phyloP scores from a whole-genome alignment of 2,113 vertebrate genomes.

The Pungitius pungitius region DNA sequence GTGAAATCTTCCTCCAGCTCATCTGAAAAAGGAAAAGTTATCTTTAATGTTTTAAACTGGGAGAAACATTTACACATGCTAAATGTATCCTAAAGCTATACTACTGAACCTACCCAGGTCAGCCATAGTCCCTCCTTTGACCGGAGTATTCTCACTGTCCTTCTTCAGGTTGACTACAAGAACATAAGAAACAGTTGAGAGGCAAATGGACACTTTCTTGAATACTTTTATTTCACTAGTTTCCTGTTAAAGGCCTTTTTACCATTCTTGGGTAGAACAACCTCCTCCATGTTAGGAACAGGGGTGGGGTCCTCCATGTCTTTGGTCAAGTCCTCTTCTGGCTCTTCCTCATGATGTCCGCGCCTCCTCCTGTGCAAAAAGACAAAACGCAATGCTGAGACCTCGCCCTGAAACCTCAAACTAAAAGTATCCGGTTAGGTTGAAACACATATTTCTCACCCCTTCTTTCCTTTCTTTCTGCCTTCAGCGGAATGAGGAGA shows the following conservation, averaged over 20 bases:
- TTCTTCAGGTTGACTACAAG: constrained; percentile 94
- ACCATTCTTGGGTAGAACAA: constrained; percentile 96
- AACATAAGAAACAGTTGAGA: neutral
- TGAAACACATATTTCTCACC: constrained; percentile 76
- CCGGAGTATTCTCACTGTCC: constrained; percentile 97
- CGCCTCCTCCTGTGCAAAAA: constrained; percentile 82
- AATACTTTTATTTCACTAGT: too few relatives aligned
- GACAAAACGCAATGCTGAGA: neutral
- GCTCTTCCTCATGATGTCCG: constrained; percentile 91
- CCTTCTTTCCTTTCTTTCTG: constrained; percentile 94
- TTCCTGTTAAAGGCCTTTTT: constrained; percentile 20
- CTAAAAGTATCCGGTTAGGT: neutral
- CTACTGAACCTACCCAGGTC: constrained; percentile 87
- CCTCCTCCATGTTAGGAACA: constrained; percentile 96
- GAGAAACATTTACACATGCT: neutral
- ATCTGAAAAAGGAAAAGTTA: constrained; percentile 80
- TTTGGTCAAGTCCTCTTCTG: constrained; percentile 95
- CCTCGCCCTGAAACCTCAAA: neutral
- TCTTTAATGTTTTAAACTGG: neutral
- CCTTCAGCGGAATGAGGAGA: constrained; percentile 90
- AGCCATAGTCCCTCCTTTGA: constrained; percentile 95
- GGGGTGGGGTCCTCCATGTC: constrained; percentile 98
- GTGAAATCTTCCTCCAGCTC: constrained; percentile 94
- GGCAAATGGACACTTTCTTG: neutral
- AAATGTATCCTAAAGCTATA: fast-evolving